A percentile compares a stretch with the other conserved stretches of the same genome.
These are phyloP conservation scores for Napeogenes inachia DNA, from an alignment of 2,888 invertebrate species.

Conservation along the genomic window DNA sequence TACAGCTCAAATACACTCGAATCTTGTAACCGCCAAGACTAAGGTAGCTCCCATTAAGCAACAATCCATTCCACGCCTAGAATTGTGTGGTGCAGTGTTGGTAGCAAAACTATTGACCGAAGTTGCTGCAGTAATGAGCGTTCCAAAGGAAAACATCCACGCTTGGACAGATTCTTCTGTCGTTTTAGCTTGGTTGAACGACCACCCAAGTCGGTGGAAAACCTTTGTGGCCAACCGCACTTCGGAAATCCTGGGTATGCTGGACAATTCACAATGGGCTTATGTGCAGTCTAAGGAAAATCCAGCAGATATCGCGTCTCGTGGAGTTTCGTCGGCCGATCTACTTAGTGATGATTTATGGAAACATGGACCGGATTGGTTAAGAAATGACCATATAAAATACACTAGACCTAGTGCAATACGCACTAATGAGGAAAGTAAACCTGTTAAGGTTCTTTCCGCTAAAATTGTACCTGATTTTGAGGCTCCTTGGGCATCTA, in stretches of 20 bases:
- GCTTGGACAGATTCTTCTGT: too few species aligned
- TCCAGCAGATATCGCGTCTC: conserved; percentile 30
- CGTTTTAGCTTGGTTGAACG: conserved; percentile 17
- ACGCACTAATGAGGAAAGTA: neutral
- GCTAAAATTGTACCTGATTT: neutral
- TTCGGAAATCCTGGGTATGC: conserved; percentile 11
- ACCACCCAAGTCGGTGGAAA: conserved; percentile 13
- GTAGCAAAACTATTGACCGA: too few species aligned
- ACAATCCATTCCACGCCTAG: neutral
- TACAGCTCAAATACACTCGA: conserved; percentile 14
- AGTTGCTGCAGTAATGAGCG: too few species aligned
- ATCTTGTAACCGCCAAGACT: conserved; percentile 21
- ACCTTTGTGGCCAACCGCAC: too few species aligned
- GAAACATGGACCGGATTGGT: conserved; percentile 4
- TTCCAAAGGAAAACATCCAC: too few species aligned
- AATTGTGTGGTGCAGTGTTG: too few species aligned
- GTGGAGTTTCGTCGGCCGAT: neutral
- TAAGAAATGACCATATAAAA: conserved; percentile 5
- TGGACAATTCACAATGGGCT: conserved; percentile 14
- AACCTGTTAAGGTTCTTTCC: neutral
- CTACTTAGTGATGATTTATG: conserved; percentile 4
- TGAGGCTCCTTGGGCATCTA: too few species aligned
- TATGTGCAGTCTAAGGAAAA: neutral
- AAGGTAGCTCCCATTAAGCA: conserved; percentile 20
- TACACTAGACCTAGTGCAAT: conserved; percentile 1